These are phyloP conservation scores for Emydocephalus ijimae DNA, from an alignment of 2,113 vertebrate species.

Conservation along the genomic window DNA sequence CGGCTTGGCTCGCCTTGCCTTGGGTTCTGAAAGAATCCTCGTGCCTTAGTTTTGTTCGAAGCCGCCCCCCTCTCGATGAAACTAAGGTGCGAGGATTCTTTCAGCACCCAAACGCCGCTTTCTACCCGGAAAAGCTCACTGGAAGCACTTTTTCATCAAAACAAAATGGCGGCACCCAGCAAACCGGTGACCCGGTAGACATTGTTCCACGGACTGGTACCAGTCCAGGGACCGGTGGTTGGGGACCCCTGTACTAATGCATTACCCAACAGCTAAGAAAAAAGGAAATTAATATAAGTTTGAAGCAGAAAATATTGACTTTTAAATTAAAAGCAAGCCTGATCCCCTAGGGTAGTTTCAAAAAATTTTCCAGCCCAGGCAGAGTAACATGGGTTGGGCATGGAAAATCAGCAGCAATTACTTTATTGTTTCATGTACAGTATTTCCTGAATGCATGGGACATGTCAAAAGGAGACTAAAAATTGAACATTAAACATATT, in stretches of 20 bases:
- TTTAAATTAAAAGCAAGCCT: background rate
- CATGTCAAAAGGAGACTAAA: background rate
- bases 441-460: background rate
- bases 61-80: too few species aligned
- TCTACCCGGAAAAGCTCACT: too few species aligned
- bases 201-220: too few species aligned
- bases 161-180: too few species aligned
- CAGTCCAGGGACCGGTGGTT: too few species aligned
- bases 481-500: background rate
- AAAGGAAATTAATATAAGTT: background rate
- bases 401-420: background rate
- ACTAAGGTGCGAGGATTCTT: too few species aligned
- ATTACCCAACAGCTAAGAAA: background rate
- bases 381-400: background rate
- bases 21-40: too few species aligned
- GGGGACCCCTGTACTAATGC: background rate
- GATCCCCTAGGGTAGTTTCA: background rate
- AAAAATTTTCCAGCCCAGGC: background rate
- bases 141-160: too few species aligned
- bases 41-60: too few species aligned
- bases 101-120: too few species aligned
- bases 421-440: background rate
- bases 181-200: too few species aligned
- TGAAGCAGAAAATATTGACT: background rate
- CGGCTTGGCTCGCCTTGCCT: too few species aligned